Evolutionary conservation across 2,113 vertebrate genomes (phyloP).

Genomic region (Pelodiscus sinensis): DNA sequence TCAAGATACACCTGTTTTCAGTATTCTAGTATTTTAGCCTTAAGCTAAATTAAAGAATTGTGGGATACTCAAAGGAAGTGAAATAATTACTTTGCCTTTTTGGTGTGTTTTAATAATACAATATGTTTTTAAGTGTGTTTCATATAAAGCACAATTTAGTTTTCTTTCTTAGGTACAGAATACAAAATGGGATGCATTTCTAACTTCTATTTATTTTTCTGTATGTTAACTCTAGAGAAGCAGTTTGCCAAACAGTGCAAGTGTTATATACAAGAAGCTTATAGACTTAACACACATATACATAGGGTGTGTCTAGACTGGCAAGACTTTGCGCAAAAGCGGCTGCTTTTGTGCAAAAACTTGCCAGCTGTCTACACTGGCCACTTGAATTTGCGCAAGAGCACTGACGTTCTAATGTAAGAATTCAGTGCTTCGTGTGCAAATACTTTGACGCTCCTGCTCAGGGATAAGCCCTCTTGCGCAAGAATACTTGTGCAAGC

Average conservation of each 20-base stretch:
- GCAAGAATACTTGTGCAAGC: no score
- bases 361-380: no score
- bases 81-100: not conserved
- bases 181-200: not conserved
- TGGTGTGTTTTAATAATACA: not conserved
- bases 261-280: not conserved
- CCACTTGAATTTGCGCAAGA: no score
- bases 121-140: slow-evolving; percentile 16
- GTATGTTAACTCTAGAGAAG: not conserved
- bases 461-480: no score
- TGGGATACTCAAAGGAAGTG: not conserved
- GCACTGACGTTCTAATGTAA: no score
- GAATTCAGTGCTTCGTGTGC: no score
- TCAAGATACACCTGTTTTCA: slow-evolving; percentile 57
- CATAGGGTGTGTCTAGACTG: no score
- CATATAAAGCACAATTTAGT: not conserved
- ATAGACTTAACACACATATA: not conserved
- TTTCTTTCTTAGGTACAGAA: not conserved
- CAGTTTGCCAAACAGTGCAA: not conserved
- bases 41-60: slow-evolving; percentile 41
- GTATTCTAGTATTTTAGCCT: slow-evolving; percentile 50
- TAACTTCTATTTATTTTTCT: not conserved
- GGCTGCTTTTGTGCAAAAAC: no score
- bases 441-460: no score
- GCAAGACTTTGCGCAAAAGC: no score